Conservation (phyloP, 2,797 vertebrate genomes). For the Macropodus opercularis region DNA sequence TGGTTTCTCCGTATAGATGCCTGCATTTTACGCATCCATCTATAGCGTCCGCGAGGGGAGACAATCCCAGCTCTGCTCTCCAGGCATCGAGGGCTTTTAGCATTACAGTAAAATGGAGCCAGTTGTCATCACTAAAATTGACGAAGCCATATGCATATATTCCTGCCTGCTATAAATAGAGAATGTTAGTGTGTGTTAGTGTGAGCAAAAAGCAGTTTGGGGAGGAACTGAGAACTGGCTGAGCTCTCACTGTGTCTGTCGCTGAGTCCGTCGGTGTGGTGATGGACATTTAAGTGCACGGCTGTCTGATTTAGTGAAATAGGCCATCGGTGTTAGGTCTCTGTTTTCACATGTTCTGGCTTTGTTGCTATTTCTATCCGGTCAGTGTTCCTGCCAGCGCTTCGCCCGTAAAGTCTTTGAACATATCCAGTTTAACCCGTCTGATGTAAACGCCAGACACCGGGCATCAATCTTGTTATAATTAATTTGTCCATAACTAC, state of each 20-base stretch:
- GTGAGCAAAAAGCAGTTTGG: slow-evolving; percentile 57
- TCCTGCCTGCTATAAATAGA: slow-evolving; percentile 76
- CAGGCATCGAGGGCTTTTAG: slow-evolving; percentile 51
- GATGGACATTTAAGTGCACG: not conserved
- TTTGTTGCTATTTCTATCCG: slow-evolving; percentile 33
- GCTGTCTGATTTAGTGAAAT: slow-evolving; percentile 19
- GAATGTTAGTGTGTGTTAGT: slow-evolving; percentile 56
- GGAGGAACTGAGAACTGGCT: slow-evolving; percentile 28
- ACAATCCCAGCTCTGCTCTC: slow-evolving; percentile 31
- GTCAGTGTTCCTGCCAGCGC: not conserved
- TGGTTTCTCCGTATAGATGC: slow-evolving; percentile 38
- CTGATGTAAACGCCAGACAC: slow-evolving; percentile 13
- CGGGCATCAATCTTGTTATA: not conserved
- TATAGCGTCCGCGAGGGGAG: slow-evolving; percentile 25
- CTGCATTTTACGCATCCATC: slow-evolving; percentile 29
- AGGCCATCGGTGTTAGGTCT: slow-evolving; percentile 12
- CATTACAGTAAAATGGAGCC: slow-evolving; percentile 43
- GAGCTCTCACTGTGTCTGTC: slow-evolving; percentile 41
- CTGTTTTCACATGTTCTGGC: slow-evolving; percentile 28
- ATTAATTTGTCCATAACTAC: slow-evolving; percentile 2
- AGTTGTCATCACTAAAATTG: slow-evolving; percentile 68
- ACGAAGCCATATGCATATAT: slow-evolving; percentile 56
- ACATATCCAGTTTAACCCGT: slow-evolving; percentile 15
- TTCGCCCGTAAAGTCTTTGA: slow-evolving; percentile 1
- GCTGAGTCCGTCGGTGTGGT: slow-evolving; percentile 3